Evolutionary conservation across 2,888 invertebrate species (phyloP), one percentile per base, ranked within the genome.

Genomic region (Stenotaenia linearis): DNA sequence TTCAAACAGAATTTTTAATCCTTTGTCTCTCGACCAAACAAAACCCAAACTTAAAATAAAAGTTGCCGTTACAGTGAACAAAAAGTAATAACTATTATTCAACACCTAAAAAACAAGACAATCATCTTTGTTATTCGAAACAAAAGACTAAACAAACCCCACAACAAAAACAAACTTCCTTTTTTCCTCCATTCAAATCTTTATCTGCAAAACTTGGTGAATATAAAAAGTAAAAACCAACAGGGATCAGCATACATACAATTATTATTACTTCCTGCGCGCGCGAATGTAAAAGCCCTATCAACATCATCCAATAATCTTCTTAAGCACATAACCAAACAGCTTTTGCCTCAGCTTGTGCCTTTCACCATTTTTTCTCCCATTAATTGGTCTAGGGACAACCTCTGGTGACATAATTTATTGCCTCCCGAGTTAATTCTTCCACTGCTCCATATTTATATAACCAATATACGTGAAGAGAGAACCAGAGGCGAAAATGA

Each of bases 401-500:
- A 15, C 69, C 28, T 69, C 69, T 69, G 69, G 28, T 69, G 69
- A 28, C 69, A 69, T 28, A 69, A 28, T 69, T 69, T 69, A 69
- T 69, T 28, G 69, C 7, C 28, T 69, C 28, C 25, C 12, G 7
- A 69, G 69, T 69, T 69, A 69, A 69, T 28, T 61, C 10, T 69
- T 28, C 69, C 23, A 50, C 69, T 69, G n/a, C 69, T 69, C 23
- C 28, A 69, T 28, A 69, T 69, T 69, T 69, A 28, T 69, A 69
- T 28, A 69, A 69, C 28, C 69, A 69, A 28, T 28, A 69, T 1
- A 69, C 15, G 69, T 69, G 69, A 28, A 69, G 28, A 12, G 69
- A 69, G 69, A 50, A 50, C 50, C 50, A 50, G 50, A 50, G 50
- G 50, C 50, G 50, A 69, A 69, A 69, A 69, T 69, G 69, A 69